Base-by-base conservation (phyloP, 2,888 invertebrate genomes). In the Tenthredo scrophulariae region DNA sequence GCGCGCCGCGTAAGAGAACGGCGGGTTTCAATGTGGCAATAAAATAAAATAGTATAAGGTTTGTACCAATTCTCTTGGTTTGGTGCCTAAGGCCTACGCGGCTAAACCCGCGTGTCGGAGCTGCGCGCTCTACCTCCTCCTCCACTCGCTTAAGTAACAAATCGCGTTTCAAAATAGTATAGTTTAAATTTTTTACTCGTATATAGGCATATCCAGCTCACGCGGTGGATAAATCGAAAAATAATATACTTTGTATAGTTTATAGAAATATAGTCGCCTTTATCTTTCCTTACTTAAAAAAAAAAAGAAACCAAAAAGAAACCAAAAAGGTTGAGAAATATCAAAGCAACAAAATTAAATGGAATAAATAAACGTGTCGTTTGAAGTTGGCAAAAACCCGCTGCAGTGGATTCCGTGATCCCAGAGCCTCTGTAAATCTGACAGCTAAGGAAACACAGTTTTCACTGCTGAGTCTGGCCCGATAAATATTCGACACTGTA, bases 391-490 rank as follows among this genome's bases (percentile, higher is more conserved):
- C 88, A 89, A 90, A 88, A 90, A 90, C 92, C 92, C 92, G 90
- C 91, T 87, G 92, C 92, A 93, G 92, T 93, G 92, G 92, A 89
- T 91, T 90, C 92, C 92, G 88, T 93, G 92, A 91, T 91, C 92
- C 93, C 92, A 92, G 89, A 92, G 93, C 93, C 91, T 90, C 87
- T 89, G 50, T 85, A 86, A 84, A 83, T 70, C 50, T 72, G 74
- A 92, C 92, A 92, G 93, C 92, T 90, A 89, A 90, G 92, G 92
- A 91, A 90, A 91, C 92, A 93, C 91, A 91, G 90, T 89, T 90
- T 92, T 91, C 93, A 93, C 93, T 92, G 93, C 91, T 92, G 91
- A 93, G 92, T 87, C 91, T 89, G 90, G 86, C 83, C 83, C 43
- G 43, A 74, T 22, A n/a, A 43, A 13, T 4, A 26, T 74, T 43